phyloP scores from a whole-genome alignment of 2,113 vertebrate genomes.

The Hydrolagus affinis region DNA sequence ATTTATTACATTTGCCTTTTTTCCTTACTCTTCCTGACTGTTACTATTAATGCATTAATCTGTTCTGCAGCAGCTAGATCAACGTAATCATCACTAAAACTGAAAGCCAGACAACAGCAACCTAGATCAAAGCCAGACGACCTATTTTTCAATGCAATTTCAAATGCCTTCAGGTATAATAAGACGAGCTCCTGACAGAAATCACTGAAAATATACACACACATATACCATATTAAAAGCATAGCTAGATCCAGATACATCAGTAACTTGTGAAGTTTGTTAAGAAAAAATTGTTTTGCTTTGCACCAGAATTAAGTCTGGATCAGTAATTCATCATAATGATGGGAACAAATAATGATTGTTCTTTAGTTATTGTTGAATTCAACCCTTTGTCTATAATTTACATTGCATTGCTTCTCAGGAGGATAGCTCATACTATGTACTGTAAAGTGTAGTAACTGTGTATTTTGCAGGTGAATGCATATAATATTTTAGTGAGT shows the following conservation, averaged over 20 bases:
- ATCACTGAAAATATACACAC: background rate
- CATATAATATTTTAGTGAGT: no score
- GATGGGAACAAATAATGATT: background rate
- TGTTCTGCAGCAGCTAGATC: constrained; percentile 16
- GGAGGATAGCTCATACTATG: no score
- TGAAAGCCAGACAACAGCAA: constrained; percentile 5
- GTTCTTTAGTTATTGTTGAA: background rate
- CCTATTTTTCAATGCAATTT: background rate
- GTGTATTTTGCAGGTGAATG: no score
- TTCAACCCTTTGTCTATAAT: no score
- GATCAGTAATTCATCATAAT: background rate
- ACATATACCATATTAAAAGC: background rate
- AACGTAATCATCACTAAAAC: constrained; percentile 2
- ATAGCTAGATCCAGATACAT: background rate
- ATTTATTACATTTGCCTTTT: constrained; percentile 14
- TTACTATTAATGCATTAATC: background rate
- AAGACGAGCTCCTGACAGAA: background rate
- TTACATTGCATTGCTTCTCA: no score
- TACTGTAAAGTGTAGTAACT: no score
- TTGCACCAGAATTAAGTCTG: background rate
- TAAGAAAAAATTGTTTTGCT: background rate
- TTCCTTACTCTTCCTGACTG: background rate
- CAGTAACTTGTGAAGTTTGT: background rate
- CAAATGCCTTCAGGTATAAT: background rate
- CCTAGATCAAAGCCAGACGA: background rate